phyloP scores from a whole-genome alignment of 2,888 invertebrate genomes.

The Gerris lacustris region DNA sequence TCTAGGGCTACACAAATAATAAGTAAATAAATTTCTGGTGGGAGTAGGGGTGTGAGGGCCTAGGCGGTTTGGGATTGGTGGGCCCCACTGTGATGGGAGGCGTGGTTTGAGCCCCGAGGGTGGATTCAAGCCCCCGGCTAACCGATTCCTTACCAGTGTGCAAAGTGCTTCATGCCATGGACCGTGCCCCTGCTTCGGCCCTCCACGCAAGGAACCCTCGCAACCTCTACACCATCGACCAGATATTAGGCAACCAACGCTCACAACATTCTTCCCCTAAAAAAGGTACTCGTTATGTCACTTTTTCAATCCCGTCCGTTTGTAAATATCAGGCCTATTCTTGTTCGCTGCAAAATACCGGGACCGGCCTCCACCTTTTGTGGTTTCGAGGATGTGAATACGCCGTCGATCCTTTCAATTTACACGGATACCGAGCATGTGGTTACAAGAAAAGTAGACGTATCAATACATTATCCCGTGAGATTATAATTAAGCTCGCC shows the following conservation, averaged over 20 bases:
- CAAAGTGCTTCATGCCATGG: not conserved
- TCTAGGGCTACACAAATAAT: not conserved
- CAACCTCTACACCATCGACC: conserved; percentile 40
- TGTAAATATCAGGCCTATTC: too few relatives aligned
- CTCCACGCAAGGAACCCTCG: conserved; percentile 19
- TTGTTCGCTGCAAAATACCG: too few relatives aligned
- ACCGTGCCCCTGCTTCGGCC: not conserved
- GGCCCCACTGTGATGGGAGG: not conserved
- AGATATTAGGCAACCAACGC: conserved; percentile 37
- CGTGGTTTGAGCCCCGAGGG: not conserved
- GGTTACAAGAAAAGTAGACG: too few relatives aligned
- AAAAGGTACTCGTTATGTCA: not conserved
- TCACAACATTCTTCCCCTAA: conserved; percentile 2
- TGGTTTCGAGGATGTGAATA: too few relatives aligned
- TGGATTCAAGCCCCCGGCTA: not conserved
- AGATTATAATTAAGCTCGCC: too few relatives aligned
- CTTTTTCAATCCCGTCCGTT: too few relatives aligned
- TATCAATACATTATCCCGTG: too few relatives aligned
- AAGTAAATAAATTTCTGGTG: not conserved
- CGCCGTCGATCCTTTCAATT: too few relatives aligned
- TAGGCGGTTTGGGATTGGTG: not conserved
- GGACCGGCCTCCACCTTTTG: too few relatives aligned
- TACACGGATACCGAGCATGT: too few relatives aligned
- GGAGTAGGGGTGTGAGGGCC: not conserved
- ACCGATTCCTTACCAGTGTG: not conserved